Percentiles rank a stretch among this genome's conserved stretches.
phyloP scores from a whole-genome alignment of 2,113 vertebrate genomes.

The Craseonycteris thonglongyai region DNA sequence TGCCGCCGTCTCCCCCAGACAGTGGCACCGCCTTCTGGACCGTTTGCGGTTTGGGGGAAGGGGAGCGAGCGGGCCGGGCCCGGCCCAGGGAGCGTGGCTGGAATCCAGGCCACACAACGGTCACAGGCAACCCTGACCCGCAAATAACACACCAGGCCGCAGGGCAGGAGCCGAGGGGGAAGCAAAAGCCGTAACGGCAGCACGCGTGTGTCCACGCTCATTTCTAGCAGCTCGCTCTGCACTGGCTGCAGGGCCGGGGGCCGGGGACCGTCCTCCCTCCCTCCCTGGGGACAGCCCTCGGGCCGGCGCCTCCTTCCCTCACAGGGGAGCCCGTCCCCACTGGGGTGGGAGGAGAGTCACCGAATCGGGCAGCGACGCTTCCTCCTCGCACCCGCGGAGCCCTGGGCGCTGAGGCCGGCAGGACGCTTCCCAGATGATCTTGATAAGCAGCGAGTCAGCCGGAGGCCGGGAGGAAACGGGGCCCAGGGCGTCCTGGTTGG shows the following conservation, averaged over 20 bases:
- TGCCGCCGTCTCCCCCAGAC: fast-evolving
- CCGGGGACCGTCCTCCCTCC: neutral
- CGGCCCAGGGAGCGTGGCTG: neutral
- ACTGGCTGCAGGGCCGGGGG: no score
- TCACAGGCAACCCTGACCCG: neutral
- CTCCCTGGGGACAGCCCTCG: neutral
- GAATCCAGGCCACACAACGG: slow-evolving; percentile 38
- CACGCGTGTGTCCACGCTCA: slow-evolving; percentile 29
- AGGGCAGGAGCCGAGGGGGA: neutral
- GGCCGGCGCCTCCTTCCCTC: no score
- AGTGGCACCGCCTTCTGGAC: neutral
- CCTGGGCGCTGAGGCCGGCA: no score
- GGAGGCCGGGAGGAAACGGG: no score
- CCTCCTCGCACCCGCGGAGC: no score
- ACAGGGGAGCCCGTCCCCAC: no score
- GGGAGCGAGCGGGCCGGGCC: neutral
- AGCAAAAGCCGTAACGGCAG: neutral
- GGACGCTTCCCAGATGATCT: no score
- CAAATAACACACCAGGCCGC: slow-evolving; percentile 32
- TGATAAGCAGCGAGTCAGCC: no score
- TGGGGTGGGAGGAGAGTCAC: no score
- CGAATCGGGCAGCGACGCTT: no score
- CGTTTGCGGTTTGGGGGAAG: neutral
- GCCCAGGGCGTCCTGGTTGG: no score
- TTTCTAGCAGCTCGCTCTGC: neutral